Conservation (phyloP, 2,797 vertebrate species). For the Cyclopterus lumpus region DNA sequence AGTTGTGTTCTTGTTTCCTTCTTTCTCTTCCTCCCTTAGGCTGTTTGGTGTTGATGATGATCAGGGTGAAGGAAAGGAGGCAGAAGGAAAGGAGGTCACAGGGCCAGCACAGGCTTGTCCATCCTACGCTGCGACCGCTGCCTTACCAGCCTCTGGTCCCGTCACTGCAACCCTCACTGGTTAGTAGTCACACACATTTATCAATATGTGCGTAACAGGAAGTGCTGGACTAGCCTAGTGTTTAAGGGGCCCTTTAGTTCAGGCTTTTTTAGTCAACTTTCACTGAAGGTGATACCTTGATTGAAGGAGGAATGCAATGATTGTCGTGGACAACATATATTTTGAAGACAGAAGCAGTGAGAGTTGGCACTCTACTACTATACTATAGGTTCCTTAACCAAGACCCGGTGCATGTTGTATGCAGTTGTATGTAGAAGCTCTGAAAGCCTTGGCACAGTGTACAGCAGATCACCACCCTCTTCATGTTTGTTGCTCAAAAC, state of each 20-base stretch:
- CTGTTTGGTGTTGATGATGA: slow-evolving; percentile 81
- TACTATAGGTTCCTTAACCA: too few species aligned
- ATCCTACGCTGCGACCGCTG: slow-evolving; percentile 92
- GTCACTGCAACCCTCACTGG: slow-evolving; percentile 88
- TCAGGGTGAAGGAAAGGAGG: slow-evolving; percentile 77
- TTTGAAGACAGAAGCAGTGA: background rate
- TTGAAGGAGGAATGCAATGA: background rate
- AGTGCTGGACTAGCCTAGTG: background rate
- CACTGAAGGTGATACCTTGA: background rate
- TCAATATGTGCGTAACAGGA: background rate
- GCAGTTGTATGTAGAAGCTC: too few species aligned
- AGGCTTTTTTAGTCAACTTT: background rate
- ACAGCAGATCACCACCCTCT: too few species aligned
- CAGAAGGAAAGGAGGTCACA: slow-evolving; percentile 75
- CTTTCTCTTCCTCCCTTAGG: slow-evolving; percentile 44
- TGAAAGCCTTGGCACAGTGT: too few species aligned
- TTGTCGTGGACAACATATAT: background rate
- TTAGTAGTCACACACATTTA: slow-evolving; percentile 45
- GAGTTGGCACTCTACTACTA: background rate
- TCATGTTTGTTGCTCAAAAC: background rate
- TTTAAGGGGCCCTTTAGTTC: background rate
- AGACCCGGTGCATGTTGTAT: too few species aligned
- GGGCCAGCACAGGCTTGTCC: slow-evolving; percentile 77
- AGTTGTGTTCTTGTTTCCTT: background rate
- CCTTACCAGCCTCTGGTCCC: slow-evolving; percentile 85